Percentiles rank a stretch among this genome's conserved stretches.
Conservation (phyloP, 2,888 invertebrate species). For the Seladonia tumulorum region DNA sequence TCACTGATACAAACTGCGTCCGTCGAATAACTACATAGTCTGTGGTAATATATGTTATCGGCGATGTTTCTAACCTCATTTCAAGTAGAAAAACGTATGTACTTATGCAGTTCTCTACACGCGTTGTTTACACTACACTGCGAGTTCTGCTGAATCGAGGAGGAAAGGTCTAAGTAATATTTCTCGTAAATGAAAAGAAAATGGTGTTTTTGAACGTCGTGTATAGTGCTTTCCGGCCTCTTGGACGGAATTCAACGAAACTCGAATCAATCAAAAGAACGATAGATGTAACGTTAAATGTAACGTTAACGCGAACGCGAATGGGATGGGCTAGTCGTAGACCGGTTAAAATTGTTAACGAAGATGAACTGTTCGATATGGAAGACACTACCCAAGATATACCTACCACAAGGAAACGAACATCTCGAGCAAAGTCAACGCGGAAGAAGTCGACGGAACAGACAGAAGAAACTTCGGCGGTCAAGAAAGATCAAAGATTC, state of each 20-base stretch:
- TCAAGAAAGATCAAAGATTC: constrained; percentile 85
- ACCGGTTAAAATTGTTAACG: constrained; percentile 85
- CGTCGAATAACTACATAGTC: too few relatives aligned
- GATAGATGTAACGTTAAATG: constrained; percentile 28
- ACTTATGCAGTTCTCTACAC: background rate
- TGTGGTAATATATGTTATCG: background rate
- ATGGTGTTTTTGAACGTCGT: constrained; percentile 26
- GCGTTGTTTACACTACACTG: background rate
- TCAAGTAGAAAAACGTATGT: background rate
- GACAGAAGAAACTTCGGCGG: constrained; percentile 72
- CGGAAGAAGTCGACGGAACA: constrained; percentile 61
- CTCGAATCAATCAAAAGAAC: background rate
- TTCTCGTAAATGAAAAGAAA: background rate
- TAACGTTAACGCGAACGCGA: constrained; percentile 41
- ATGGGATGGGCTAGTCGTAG: constrained; percentile 85
- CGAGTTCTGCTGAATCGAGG: background rate
- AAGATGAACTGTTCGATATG: constrained; percentile 82
- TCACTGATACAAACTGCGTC: too few relatives aligned
- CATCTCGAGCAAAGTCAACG: background rate
- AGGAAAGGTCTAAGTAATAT: background rate
- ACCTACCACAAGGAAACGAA: accelerated
- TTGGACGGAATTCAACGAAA: background rate
- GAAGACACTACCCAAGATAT: constrained; percentile 35
- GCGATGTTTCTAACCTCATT: background rate
- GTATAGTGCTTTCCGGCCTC: background rate